Base-by-base conservation (phyloP, 2,113 vertebrate species). In the Otocyon megalotis region DNA sequence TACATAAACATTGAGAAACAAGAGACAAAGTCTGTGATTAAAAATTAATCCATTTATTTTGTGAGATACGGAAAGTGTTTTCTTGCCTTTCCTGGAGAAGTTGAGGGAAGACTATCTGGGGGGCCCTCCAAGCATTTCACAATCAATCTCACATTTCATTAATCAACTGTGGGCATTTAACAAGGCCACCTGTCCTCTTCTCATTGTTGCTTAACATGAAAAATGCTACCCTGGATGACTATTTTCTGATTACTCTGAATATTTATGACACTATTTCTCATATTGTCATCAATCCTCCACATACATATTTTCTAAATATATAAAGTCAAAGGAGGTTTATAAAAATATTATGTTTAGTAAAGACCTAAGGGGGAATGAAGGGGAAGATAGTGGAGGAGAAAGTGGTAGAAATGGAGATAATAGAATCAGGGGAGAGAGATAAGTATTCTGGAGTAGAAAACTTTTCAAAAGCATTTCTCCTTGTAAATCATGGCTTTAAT, bases 101-200 rank as follows among this genome's bases (percentile, higher is more conserved):
- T 76, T 76, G 32, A 48, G 50, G 9, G 89, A 50, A 93, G 58
- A 90, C 96, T 35, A 50, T 93, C 97, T 95, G 90, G 93, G 3
- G 0, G 86, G 50, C 65, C 83, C 96, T 96, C 60, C 81, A 82
- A 60, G 83, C 43, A 74, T 69, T 96, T 98, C 15, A 0, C 77
- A 95, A 87, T 91, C 89, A 94, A 30, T 89, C 91, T 95, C 50
- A 58, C 62, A 93, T 96, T 72, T 0, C 96, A 97, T 98, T 97
- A 96, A 98, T 98, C 96, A 98, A 65, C 95, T 58, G 50, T 48
- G 86, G 91, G 74, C 76, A 95, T 93, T 97, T 98, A 65, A 97
- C 98, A 98, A 96, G 88, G 90, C 92, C 94, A 96, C 97, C 81
- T 97, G 90, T 95, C 92, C 80, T 97, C 93, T 92, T 37, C 53